Evolutionary conservation across 2,113 vertebrate genomes (phyloP).

Genomic region (Petromus typicus): DNA sequence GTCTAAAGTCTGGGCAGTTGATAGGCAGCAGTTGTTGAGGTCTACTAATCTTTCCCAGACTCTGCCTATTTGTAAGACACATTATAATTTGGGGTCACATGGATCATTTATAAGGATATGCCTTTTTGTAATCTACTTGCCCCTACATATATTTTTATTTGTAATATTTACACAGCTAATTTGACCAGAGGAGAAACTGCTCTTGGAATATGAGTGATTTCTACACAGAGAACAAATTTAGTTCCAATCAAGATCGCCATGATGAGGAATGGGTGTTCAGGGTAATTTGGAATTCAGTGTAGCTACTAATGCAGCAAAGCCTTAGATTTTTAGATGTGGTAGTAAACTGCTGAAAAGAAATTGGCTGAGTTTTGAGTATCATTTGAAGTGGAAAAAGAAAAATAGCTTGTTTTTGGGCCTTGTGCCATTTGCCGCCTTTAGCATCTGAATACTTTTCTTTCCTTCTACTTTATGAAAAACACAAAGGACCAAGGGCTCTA

Average conservation of each 20-base stretch:
- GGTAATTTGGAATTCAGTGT: constrained; percentile 75
- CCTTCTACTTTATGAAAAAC: constrained; percentile 13
- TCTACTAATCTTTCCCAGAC: constrained; percentile 77
- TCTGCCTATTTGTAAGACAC: constrained; percentile 64
- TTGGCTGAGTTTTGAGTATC: constrained; percentile 70
- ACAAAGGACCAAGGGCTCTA: neutral
- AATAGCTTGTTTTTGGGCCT: constrained; percentile 60
- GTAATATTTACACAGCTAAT: constrained; percentile 81
- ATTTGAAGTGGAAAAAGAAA: constrained; percentile 77
- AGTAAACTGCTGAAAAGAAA: constrained; percentile 74
- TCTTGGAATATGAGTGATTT: constrained; percentile 80
- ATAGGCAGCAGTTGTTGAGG: constrained; percentile 57
- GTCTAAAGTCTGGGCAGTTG: constrained; percentile 46
- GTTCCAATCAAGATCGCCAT: constrained; percentile 79
- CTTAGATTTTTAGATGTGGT: constrained; percentile 76
- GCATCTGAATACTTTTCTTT: constrained; percentile 40
- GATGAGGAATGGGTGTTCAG: constrained; percentile 84
- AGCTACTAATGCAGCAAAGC: constrained; percentile 54
- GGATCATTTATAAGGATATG: constrained; percentile 81
- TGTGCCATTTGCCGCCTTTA: constrained; percentile 59
- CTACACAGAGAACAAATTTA: constrained; percentile 79
- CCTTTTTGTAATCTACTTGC: constrained; percentile 76
- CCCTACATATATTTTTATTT: constrained; percentile 80
- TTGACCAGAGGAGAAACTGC: constrained; percentile 77
- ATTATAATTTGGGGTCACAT: constrained; percentile 76